Conservation (phyloP, 2,888 invertebrate species). For the Meiosimyza platycephala region DNA sequence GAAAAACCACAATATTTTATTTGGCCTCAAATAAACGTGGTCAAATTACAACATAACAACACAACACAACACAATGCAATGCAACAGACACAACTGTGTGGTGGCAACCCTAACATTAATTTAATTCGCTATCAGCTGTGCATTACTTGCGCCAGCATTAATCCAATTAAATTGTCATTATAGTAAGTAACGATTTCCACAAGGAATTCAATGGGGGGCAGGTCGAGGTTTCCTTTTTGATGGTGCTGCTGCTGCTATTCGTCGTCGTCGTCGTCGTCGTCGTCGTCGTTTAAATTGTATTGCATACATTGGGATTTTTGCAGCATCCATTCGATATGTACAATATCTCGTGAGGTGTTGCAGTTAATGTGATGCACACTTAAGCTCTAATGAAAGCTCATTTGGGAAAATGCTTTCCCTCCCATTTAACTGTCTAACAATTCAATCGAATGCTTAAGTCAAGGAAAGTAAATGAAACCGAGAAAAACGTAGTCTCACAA, state of each 20-base stretch:
- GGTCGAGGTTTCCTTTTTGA: neutral
- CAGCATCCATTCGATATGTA: no score
- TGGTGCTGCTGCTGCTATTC: neutral
- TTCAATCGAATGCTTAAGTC: no score
- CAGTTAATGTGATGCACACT: no score
- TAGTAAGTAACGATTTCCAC: neutral
- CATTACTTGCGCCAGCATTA: neutral
- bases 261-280: no score
- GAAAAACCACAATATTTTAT: no score
- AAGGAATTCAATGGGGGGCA: neutral
- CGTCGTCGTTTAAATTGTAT: neutral
- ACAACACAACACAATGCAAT: neutral
- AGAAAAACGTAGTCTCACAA: no score
- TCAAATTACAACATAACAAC: neutral
- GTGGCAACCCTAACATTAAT: no score
- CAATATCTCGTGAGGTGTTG: no score
- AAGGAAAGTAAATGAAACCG: no score
- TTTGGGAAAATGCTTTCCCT: conserved; percentile 16
- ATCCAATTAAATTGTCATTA: conserved; percentile 2
- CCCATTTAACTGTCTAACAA: conserved; percentile 7
- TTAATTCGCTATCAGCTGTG: no score
- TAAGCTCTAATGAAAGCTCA: conserved; percentile 9
- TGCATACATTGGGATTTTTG: neutral
- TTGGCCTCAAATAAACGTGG: conserved; percentile 6
- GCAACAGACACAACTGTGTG: neutral